Base-by-base conservation (phyloP, 1,140 invertebrate species). In the Macrobrachium rosenbergii region DNA sequence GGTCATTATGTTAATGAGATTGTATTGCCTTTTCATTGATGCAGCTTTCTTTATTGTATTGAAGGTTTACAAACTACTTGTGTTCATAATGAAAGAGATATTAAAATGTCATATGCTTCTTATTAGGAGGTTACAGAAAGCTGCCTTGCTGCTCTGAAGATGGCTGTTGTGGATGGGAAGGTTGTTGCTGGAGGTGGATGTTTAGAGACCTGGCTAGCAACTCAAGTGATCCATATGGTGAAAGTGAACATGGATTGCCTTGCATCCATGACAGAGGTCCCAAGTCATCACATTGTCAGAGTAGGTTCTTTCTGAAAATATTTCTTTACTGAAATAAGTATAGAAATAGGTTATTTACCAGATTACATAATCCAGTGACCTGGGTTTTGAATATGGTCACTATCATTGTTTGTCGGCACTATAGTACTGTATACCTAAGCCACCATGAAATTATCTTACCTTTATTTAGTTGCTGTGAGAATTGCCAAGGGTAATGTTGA, bases 171-270 rank as follows among this genome's bases (percentile, higher is more conserved):
- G 21, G 85, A 87, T 64, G 78, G 85, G 16, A 81, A 81, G n/a
- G 64, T 87, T 64, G 85, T 87, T 63, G 69, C 78, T 63, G 85
- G 85, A n/a, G 85, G 85, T 21, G 85, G 85, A 23, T 87, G 85
- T 52, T 59, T 87, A 17, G 85, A 87, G 64, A 72, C 85, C 11
- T 87, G 85, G 85, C 19, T 60, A 17, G 77, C 85, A 11, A 75
- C 37, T 10, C 12, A 52, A 16, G 58, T 87, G 59, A 73, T 14
- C 16, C 58, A 64, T 28, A 28, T 76, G 21, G 23, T 87, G 16
- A 81, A 37, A n/a, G 63, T 28, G 23, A 82, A 75, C 43, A 45
- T 45, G 43, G 69, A 84, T 19, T 75, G 58, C 60, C 43, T 84
- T 14, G 76, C 59, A 21, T 28, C 23, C 19, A 23, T 63, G 7